Evolutionary conservation across 2,113 vertebrate species (phyloP).

Genomic region (Erinaceus europaeus): DNA sequence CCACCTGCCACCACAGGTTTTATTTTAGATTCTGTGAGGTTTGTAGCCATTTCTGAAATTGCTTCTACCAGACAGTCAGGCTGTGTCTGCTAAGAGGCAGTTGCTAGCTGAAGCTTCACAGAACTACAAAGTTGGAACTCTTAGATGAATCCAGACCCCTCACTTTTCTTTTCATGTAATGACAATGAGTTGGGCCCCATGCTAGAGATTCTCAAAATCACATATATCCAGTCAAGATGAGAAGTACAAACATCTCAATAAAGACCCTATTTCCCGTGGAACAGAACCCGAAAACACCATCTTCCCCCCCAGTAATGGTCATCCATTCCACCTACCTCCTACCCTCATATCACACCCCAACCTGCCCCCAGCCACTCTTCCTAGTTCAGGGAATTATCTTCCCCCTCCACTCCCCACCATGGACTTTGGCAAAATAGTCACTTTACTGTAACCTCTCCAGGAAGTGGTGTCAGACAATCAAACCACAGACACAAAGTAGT

Average conservation of each 20-base stretch:
- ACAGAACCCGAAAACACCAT: background rate
- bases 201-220: background rate
- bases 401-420: background rate
- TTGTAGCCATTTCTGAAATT: background rate
- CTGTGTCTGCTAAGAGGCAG: background rate
- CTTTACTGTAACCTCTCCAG: background rate
- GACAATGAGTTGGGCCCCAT: background rate
- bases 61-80: background rate
- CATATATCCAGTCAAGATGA: background rate
- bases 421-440: background rate
- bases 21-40: background rate
- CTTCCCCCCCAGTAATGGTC: no score
- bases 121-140: background rate
- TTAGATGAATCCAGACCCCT: background rate
- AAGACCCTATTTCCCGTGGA: background rate
- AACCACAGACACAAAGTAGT: conserved; percentile 23
- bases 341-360: no score
- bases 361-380: background rate
- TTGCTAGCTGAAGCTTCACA: no score
- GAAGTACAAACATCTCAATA: background rate
- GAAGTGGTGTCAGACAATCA: conserved; percentile 31
- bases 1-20: background rate
- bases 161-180: background rate
- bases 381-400: background rate
- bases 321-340: no score